These are phyloP conservation scores for Seriola dumerili DNA, from an alignment of 2,113 vertebrate genomes.

Conservation along the genomic window DNA sequence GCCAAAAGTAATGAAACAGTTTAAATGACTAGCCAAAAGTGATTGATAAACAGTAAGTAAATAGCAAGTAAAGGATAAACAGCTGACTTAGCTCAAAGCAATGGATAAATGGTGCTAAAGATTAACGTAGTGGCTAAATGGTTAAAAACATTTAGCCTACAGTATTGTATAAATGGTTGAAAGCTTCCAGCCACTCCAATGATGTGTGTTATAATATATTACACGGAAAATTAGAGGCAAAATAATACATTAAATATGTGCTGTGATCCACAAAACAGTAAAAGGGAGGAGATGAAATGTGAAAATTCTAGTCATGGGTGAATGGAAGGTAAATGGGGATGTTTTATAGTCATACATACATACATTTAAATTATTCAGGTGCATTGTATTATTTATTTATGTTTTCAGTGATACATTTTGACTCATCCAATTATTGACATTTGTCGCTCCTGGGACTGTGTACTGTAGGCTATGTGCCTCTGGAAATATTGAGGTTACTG, in stretches of 20 bases:
- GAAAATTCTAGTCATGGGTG: constrained; percentile 17
- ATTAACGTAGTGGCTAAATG: no score
- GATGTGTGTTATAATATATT: background rate
- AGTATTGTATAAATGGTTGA: background rate
- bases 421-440: constrained; percentile 39
- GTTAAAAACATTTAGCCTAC: no score
- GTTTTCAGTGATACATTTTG: constrained; percentile 27
- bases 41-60: background rate
- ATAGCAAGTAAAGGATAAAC: no score
- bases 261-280: background rate
- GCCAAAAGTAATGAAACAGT: background rate
- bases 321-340: constrained; percentile 5
- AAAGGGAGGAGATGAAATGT: background rate
- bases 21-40: background rate
- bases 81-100: background rate
- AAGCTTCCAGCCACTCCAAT: background rate
- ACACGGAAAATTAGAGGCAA: background rate
- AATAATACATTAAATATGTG: background rate
- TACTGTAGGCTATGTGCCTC: background rate
- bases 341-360: background rate
- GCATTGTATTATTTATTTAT: constrained; percentile 37
- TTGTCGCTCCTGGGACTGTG: constrained; percentile 19
- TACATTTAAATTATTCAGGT: constrained; percentile 36
- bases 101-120: no score
- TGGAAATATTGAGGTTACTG: constrained; percentile 26